These are phyloP conservation scores for Tachina lurida DNA, from an alignment of 2,888 invertebrate genomes.

Conservation along the genomic window DNA sequence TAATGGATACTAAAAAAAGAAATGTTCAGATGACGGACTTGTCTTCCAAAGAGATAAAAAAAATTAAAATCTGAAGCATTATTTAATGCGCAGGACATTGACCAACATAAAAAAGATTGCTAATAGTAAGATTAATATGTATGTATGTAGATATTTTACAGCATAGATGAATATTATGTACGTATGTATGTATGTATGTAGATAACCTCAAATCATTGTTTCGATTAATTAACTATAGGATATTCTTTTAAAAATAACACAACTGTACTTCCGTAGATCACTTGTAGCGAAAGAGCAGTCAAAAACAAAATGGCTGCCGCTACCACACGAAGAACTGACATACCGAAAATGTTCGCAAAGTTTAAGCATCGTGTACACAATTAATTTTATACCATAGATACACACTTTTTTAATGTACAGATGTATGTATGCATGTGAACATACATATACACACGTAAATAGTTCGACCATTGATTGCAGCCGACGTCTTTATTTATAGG, in stretches of 20 bases:
- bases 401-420: background rate
- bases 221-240: too few species aligned
- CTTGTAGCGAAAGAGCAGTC: constrained; percentile 35
- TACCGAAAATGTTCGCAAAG: background rate
- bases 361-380: background rate
- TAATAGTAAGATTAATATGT: background rate
- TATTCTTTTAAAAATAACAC: background rate
- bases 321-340: constrained; percentile 7
- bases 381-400: constrained; percentile 24
- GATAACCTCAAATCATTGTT: background rate
- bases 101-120: background rate
- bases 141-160: background rate
- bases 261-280: constrained; percentile 70
- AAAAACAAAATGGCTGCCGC: constrained; percentile 65
- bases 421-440: too few species aligned
- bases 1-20: background rate
- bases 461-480: constrained; percentile 5
- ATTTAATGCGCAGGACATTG: constrained; percentile 35
- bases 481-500: background rate
- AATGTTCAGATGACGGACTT: background rate
- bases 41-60: background rate
- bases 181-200: background rate
- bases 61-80: background rate
- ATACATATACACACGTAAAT: background rate
- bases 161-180: background rate